Conservation (phyloP, 2,797 vertebrate genomes). For the Diplodus sargus region DNA sequence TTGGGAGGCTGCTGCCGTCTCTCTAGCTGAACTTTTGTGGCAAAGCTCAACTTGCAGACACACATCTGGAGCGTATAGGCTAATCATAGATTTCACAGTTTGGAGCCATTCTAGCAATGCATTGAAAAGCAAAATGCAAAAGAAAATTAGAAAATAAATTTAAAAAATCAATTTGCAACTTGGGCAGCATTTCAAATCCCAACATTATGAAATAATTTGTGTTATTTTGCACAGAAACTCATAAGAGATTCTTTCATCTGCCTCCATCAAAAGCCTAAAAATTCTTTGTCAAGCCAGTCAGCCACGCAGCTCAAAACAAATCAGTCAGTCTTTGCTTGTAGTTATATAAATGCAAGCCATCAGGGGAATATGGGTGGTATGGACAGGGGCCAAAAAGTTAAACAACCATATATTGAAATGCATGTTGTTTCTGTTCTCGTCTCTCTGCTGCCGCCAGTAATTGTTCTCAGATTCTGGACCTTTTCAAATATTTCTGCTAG, state of each 20-base stretch:
- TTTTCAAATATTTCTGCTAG: slow-evolving; percentile 53
- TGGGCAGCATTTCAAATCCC: slow-evolving; percentile 20
- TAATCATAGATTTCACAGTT: slow-evolving; percentile 50
- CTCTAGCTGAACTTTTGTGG: slow-evolving; percentile 3
- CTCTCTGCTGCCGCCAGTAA: slow-evolving; percentile 54
- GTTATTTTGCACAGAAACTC: slow-evolving; percentile 10
- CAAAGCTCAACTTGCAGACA: slow-evolving; percentile 26
- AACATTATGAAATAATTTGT: slow-evolving; percentile 13
- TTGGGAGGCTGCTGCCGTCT: slow-evolving; percentile 22
- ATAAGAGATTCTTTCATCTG: not conserved
- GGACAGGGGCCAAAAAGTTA: slow-evolving; percentile 47
- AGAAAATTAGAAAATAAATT: not conserved
- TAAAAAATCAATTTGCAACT: not conserved
- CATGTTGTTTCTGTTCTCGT: slow-evolving; percentile 35
- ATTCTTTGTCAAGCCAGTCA: slow-evolving; percentile 12
- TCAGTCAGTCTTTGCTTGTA: slow-evolving; percentile 16
- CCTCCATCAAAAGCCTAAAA: slow-evolving; percentile 1
- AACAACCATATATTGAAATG: slow-evolving; percentile 49
- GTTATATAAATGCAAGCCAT: slow-evolving; percentile 36
- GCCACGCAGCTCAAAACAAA: slow-evolving; percentile 18
- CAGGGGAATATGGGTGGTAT: slow-evolving; percentile 45
- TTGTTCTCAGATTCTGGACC: slow-evolving; percentile 68
- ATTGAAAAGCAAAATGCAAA: slow-evolving; percentile 17
- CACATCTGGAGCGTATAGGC: slow-evolving; percentile 61
- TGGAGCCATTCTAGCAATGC: slow-evolving; percentile 45